Conservation (phyloP, 2,113 vertebrate genomes). For the Cisticola juncidis region DNA sequence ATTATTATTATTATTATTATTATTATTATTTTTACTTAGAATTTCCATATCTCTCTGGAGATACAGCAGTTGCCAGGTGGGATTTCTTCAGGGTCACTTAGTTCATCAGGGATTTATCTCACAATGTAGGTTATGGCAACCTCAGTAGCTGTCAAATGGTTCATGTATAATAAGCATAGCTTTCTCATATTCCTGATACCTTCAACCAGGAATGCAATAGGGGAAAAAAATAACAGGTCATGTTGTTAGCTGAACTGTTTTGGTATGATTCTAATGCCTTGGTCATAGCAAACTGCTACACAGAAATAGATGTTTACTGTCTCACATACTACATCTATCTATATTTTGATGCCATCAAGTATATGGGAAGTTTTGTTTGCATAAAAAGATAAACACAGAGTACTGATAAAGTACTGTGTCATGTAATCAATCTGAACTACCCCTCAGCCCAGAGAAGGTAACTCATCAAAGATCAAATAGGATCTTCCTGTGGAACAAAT, state of each 20-base stretch:
- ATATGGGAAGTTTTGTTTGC: neutral
- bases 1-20: too few relatives aligned
- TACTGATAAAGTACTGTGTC: neutral
- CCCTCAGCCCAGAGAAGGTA: neutral
- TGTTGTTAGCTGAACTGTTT: neutral
- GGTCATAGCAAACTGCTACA: neutral
- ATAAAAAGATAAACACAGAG: neutral
- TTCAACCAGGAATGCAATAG: neutral
- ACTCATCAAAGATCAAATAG: neutral
- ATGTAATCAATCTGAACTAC: neutral
- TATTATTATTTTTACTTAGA: slow-evolving; percentile 46
- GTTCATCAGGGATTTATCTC: slow-evolving; percentile 12
- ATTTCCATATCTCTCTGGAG: slow-evolving; percentile 4
- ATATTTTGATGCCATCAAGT: neutral
- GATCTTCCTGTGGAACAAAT: neutral
- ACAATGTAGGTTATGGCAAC: slow-evolving; percentile 26
- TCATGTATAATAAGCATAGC: slow-evolving; percentile 8
- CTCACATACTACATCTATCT: neutral
- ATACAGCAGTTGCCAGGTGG: slow-evolving; percentile 29
- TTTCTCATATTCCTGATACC: slow-evolving; percentile 31
- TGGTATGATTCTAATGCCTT: neutral
- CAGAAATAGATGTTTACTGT: neutral
- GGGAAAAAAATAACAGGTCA: neutral
- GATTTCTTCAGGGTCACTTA: slow-evolving; percentile 46
- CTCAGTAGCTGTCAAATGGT: slow-evolving; percentile 1